These are phyloP conservation scores for Ochlodes sylvanus DNA, from an alignment of 2,888 invertebrate species.

Conservation along the genomic window DNA sequence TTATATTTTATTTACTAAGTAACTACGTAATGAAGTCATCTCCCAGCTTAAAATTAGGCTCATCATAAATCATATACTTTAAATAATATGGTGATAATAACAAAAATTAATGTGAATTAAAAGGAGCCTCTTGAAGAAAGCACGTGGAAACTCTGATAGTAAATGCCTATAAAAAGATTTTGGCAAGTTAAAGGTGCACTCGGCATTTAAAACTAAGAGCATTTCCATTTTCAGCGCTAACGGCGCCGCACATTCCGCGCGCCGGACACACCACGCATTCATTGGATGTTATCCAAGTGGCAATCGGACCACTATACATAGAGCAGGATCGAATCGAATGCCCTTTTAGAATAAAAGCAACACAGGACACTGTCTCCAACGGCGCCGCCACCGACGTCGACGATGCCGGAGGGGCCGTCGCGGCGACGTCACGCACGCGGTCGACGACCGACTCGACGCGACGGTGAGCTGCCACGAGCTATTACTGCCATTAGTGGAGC, in stretches of 20 bases:
- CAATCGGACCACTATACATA: constrained; percentile 16
- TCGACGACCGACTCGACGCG: constrained; percentile 39
- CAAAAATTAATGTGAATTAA: no score
- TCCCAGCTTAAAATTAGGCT: background rate
- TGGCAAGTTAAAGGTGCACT: background rate
- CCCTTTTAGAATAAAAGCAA: constrained; percentile 39
- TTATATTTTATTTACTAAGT: constrained; percentile 10
- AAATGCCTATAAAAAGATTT: no score
- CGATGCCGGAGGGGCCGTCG: constrained; percentile 17
- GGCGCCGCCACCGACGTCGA: no score
- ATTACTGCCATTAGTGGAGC: constrained; percentile 14
- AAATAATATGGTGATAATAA: no score
- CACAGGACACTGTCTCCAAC: constrained; percentile 23
- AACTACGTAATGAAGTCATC: background rate
- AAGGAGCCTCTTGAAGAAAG: no score
- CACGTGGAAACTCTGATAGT: background rate
- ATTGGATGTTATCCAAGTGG: constrained; percentile 24
- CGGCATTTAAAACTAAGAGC: background rate
- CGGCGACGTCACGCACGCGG: constrained; percentile 39
- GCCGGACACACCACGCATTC: constrained; percentile 4
- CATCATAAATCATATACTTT: no score
- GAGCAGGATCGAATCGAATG: constrained; percentile 17
- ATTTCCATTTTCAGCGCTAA: background rate
- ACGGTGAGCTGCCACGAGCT: constrained; percentile 13
- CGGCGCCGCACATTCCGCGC: constrained; percentile 12